These are phyloP conservation scores for Rhimphoctona megacephalus DNA, from an alignment of 2,888 invertebrate species.

Conservation along the genomic window DNA sequence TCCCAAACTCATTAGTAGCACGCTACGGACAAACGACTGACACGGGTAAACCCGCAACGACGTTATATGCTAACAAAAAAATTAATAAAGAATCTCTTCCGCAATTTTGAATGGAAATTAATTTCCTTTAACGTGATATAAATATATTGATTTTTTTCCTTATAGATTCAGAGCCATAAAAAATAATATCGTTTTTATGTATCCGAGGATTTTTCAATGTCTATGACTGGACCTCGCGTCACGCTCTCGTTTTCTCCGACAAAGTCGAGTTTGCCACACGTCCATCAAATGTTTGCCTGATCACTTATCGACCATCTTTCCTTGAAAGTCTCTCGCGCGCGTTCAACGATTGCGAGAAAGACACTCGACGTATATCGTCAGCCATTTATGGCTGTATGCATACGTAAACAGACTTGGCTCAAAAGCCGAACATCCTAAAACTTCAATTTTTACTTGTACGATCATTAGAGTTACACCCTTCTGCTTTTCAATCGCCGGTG, in stretches of 20 bases:
- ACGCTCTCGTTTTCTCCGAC: conserved; percentile 68
- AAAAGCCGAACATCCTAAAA: neutral
- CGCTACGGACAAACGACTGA: conserved; percentile 74
- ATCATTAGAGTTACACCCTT: neutral
- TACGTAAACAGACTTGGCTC: neutral
- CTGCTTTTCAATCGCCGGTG: neutral
- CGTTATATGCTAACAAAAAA: conserved; percentile 32
- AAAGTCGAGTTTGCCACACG: conserved; percentile 62
- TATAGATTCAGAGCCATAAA: neutral
- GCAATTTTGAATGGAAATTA: neutral
- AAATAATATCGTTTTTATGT: conserved; percentile 10
- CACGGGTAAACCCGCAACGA: conserved; percentile 73
- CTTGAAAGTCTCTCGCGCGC: conserved; percentile 51
- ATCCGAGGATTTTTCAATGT: neutral
- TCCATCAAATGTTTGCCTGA: conserved; percentile 66
- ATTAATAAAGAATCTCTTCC: conserved; percentile 1
- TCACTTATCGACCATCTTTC: conserved; percentile 68
- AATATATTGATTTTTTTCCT: conserved; percentile 1
- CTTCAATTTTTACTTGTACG: neutral
- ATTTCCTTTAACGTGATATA: conserved; percentile 18
- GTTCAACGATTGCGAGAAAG: conserved; percentile 55
- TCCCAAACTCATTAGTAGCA: conserved; percentile 80
- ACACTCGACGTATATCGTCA: conserved; percentile 28
- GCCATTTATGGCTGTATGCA: conserved; percentile 2
- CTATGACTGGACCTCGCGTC: conserved; percentile 40